Evolutionary conservation across 1,140 invertebrate species (phyloP), one percentile per base, ranked within the genome.

Genomic region (Drosophila subpulchrella): DNA sequence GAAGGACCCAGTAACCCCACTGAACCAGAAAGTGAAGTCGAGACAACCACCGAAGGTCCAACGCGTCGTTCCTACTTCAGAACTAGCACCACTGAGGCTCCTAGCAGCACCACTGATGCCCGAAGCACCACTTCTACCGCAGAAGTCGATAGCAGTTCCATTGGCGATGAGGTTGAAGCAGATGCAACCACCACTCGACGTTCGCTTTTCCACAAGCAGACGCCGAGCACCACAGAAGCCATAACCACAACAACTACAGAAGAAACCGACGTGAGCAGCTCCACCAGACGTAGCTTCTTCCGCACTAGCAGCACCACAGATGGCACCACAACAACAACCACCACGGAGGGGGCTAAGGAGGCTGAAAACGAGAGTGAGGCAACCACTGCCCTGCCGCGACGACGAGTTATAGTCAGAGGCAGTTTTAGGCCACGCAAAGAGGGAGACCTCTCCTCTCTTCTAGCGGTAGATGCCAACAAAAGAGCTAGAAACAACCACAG

Each of bases 371-470:
- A 61, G 5, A 34, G 36, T 27, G 58, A 53, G 48, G 44, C 56
- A 30, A 67, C 62, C 5, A 73, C 86, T 3, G 24, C 55, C 5
- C 27, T 70, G 7, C 57, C 75, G 0, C 62, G 50, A 15, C 67
- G 71, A 10, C 78, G 74, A 0, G 80, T 77, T 8, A 51, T 88
- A 32, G 59, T 88, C 5, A 38, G 89, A 6, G 88, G 81, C 1
- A 91, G 42, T 2, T 89, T 84, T 38, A 74, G 89, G 36, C 78
- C 80, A 6, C 72, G 51, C 6, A 74, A 88, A 15, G 72, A 91
- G 46, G 88, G 66, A 1, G 88, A 91, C 62, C 60, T 84, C 0
- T 91, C 88, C 5, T 91, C 88, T 0, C 65, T 91, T 12, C 44
- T 91, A 4, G 74, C 88, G 6, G 71, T 39, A 2, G 88, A 91